Evolutionary conservation across 1,140 invertebrate genomes (phyloP), one percentile per base, ranked within the genome.

Genomic region (Papilio xuthus): DNA sequence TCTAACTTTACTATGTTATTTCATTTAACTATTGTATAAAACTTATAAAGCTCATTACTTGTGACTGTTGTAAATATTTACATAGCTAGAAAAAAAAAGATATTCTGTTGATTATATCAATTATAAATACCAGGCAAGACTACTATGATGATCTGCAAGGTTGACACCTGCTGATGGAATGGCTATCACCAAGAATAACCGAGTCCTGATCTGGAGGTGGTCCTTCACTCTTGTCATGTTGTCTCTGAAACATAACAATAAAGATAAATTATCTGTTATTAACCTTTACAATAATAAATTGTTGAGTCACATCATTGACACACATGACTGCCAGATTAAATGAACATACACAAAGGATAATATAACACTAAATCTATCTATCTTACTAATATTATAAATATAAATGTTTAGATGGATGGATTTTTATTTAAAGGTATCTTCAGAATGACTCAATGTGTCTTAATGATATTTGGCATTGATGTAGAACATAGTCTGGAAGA

Each of bases 211-310:
- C 95, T n/a, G 90, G 92, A 28, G 94, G 92, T 18, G 94, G 94
- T 53, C 96, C 94, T 89, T 95, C 95, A 79, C 95, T 95, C 87
- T 93, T 95, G 81, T 96, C 96, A 84, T 96, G 95, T 85, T 96
- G 94, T 84, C 95, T 94, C 96, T 96, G 93, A 81, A 95, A 95
- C n/a, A 53, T 20, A 53, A 8, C 13, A 53, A 20, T 53, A 53
- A 53, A 53, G 50, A 53, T 53, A 53, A 13, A 26, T 9, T 60
- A 60, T 60, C 56, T 4, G 56, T 26, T 60, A 60, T 13, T 12
- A 60, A 60, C 20, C 26, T 60, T 60, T 26, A 26, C 23, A 60
- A 60, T 1, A 10, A 26, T 8, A 56, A 56, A 60, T 60, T 60
- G 10, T 12, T 26, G 56, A 60, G 56, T 60, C 56, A 60, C 26